Percentiles rank a stretch among this genome's conserved stretches.
Evolutionary conservation across 2,113 vertebrate genomes (phyloP).

Genomic region (Cricetomys ansorgei): DNA sequence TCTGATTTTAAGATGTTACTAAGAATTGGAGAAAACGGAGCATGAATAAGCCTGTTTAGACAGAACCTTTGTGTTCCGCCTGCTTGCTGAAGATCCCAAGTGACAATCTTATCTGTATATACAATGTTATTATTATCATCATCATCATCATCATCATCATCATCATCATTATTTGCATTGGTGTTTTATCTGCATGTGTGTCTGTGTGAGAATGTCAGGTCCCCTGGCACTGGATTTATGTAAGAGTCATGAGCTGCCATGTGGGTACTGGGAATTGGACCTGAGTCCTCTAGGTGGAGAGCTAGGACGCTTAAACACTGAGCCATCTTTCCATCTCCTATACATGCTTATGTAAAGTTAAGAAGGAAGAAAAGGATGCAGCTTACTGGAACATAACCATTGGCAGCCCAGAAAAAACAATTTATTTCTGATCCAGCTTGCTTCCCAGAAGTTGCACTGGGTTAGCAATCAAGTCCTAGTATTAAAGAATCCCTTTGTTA

Average conservation of each 20-base stretch:
- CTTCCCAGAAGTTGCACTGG: background rate
- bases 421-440: no score
- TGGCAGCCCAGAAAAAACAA: background rate
- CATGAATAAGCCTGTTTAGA: background rate
- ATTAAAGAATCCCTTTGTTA: background rate
- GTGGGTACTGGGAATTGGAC: no score
- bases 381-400: background rate
- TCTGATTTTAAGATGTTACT: background rate
- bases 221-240: no score
- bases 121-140: no score
- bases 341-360: background rate
- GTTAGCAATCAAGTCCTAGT: background rate
- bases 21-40: background rate
- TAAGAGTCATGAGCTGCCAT: no score
- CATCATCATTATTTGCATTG: no score
- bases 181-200: no score
- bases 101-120: slow-evolving; percentile 24
- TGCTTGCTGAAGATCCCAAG: background rate
- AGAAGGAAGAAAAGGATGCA: background rate
- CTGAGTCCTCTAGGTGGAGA: no score
- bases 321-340: no score
- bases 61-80: background rate
- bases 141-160: no score
- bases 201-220: no score
- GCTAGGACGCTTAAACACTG: no score